Evolutionary conservation across 2,113 vertebrate genomes (phyloP).

Genomic region (Aramus guarauna): DNA sequence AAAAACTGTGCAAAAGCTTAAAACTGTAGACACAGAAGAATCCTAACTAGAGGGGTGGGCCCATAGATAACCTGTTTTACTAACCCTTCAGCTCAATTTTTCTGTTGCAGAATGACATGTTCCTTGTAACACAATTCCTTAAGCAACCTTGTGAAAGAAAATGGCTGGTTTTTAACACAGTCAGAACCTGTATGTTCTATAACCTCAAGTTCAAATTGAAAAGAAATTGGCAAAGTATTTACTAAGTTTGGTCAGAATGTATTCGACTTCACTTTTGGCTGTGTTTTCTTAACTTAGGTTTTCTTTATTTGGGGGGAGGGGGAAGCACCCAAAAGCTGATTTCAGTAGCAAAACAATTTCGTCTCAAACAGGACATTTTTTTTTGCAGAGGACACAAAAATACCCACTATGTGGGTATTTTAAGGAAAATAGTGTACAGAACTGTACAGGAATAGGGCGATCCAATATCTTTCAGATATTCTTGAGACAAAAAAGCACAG

Average conservation of each 20-base stretch:
- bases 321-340: not conserved
- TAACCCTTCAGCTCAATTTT: not conserved
- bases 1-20: not conserved
- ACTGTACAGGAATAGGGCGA: not conserved
- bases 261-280: not conserved
- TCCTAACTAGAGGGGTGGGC: not conserved
- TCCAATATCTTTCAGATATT: not conserved
- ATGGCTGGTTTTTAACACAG: not conserved
- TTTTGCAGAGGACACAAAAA: not conserved
- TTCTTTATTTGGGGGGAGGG: too few relatives aligned
- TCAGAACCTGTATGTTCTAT: not conserved
- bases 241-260: not conserved
- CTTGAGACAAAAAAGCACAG: not conserved
- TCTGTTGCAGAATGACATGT: not conserved
- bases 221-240: not conserved
- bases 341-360: not conserved
- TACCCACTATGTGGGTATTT: not conserved
- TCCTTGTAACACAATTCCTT: not conserved
- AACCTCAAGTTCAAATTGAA: not conserved
- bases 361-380: not conserved
- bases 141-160: not conserved
- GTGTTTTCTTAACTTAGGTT: not conserved
- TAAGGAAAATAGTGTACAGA: not conserved
- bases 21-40: not conserved
- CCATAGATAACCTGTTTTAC: not conserved